Conservation (phyloP, 2,113 vertebrate genomes). For the Glaucomys volans region DNA sequence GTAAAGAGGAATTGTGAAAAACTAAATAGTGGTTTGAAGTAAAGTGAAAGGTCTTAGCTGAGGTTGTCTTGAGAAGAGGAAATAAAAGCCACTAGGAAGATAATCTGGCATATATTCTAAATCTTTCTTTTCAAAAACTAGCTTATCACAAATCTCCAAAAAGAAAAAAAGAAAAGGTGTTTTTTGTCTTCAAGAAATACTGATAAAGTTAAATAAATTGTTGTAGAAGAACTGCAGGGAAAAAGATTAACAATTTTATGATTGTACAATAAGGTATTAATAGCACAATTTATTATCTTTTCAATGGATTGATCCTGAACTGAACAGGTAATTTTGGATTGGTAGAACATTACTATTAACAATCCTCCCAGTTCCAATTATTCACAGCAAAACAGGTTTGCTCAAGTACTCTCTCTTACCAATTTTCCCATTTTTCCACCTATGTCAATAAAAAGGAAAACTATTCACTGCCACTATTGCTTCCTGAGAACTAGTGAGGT, state of each 20-base stretch:
- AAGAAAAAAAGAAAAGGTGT: not conserved
- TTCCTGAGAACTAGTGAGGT: not conserved
- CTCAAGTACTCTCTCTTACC: not conserved
- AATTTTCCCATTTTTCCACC: not conserved
- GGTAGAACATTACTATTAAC: not conserved
- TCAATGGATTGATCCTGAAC: not conserved
- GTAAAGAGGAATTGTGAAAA: not conserved
- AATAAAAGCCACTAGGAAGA: constrained; percentile 5
- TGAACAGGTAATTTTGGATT: not conserved
- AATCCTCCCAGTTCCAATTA: constrained; percentile 5
- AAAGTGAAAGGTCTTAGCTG: not conserved
- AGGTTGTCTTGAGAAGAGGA: constrained; percentile 49
- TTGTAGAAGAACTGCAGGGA: not conserved
- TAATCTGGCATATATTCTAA: not conserved
- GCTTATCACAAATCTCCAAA: not conserved
- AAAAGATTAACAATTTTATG: not conserved
- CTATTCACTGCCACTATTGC: not conserved
- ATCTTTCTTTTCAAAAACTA: constrained; percentile 45
- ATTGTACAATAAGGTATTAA: not conserved
- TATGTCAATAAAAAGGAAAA: constrained; percentile 1
- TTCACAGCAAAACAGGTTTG: constrained; percentile 25
- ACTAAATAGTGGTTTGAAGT: not conserved
- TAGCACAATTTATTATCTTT: not conserved
- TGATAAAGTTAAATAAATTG: constrained; percentile 13
- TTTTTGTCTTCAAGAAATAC: not conserved